Percentiles rank a stretch among this genome's conserved stretches.
Evolutionary conservation across 2,797 vertebrate species (phyloP).

Genomic region (Numenius phaeopus): DNA sequence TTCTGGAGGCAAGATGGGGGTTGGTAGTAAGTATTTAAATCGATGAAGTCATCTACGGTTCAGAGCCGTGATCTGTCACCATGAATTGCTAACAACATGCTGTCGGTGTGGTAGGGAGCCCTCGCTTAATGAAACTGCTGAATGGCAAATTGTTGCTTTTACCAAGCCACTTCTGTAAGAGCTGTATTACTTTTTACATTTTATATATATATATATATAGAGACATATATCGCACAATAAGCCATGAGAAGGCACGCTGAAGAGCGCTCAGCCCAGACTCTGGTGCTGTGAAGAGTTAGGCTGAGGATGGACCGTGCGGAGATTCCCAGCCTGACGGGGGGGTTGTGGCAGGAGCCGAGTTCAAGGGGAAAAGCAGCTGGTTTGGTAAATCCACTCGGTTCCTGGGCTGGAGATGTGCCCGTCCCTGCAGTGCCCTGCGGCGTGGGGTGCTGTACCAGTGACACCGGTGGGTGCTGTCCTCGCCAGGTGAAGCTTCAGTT

Average conservation of each 20-base stretch:
- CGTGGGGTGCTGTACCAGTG: neutral
- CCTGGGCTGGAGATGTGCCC: neutral
- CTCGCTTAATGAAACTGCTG: constrained; percentile 22
- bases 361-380: neutral
- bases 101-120: neutral
- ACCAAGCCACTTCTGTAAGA: neutral
- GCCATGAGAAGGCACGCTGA: neutral
- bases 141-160: neutral
- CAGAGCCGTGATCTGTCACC: neutral
- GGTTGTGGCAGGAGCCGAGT: neutral
- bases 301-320: neutral
- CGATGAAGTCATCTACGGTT: neutral
- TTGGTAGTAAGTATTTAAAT: neutral
- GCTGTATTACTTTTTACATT: neutral
- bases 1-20: neutral
- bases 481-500: neutral
- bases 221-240: neutral
- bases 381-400: neutral
- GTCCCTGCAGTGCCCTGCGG: fast-evolving
- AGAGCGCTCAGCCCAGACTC: neutral
- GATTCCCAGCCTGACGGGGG: neutral
- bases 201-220: too few species aligned
- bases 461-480: neutral
- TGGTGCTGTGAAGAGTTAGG: neutral
- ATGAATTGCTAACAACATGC: neutral